Evolutionary conservation across 2,888 invertebrate species (phyloP), one percentile per base, ranked within the genome.

Genomic region (Melanostoma scalare): DNA sequence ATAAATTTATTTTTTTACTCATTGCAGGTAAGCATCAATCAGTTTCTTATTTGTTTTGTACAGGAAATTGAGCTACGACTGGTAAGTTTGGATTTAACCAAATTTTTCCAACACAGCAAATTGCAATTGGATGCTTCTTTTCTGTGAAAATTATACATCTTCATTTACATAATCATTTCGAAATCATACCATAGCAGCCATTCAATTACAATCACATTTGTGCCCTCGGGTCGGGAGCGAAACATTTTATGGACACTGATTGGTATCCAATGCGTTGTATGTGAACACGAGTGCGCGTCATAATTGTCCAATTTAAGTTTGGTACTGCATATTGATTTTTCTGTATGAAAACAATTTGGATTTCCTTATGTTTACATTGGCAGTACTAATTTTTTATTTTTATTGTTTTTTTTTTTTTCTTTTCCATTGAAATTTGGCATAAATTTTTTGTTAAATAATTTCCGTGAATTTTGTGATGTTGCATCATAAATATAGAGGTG

Each of bases 201-300:
- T 73, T 82, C 77, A 72, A 77, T 82, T 82, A 69, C 73, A 82
- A 5, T 78, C 71, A 61, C 79, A 84, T 84, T 75, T 84, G 67
- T 75, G 75, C 84, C 79, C 79, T 71, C 60, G 33, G 84, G 79
- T 79, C 44, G 74, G 55, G 38, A 79, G 58, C 69, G 53, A 63
- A 60, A 35, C 65, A 58, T 79, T 79, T 79, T 75, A 84, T 84
- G 84, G 74, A 35, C 79, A 60, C 74, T 84, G 78, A 84, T 84
- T 84, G 84, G 46, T 56, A 69, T 68, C 9, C 55, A 61, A 42
- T 42, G 10, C 42, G n/a, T 42, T 20, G 58, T 33, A 50, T 67
- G 69, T 33, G 65, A 75, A 69, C 58, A 60, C 68, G 44, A 58
- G n/a, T 9, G 69, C 79, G 74, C 71, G 79, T 84, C 84, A 79